Evolutionary conservation across 2,888 invertebrate genomes (phyloP).

Genomic region (Pseudolycoriella hygida): DNA sequence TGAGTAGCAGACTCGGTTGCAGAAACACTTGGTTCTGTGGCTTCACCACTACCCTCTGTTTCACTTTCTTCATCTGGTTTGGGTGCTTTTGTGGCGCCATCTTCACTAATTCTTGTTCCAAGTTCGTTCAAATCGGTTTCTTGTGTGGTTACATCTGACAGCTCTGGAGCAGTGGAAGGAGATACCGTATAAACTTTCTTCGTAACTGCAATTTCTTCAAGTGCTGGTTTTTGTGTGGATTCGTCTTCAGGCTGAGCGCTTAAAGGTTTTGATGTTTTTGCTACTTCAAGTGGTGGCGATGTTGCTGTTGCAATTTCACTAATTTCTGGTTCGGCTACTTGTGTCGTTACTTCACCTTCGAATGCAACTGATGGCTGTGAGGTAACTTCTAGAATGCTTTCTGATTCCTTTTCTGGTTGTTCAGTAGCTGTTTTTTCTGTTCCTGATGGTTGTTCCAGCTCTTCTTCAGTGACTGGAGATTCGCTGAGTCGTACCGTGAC

Average conservation of each 20-base stretch:
- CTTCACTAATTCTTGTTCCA: too few species aligned
- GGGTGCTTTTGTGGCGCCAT: too few species aligned
- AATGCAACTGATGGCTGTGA: background rate
- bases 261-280: background rate
- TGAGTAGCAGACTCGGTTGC: too few species aligned
- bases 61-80: too few species aligned
- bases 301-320: background rate
- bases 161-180: background rate
- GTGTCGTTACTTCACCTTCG: background rate
- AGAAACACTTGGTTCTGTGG: too few species aligned
- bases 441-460: background rate
- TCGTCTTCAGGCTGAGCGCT: conserved; percentile 6
- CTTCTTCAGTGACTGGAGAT: background rate
- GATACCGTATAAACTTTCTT: too few species aligned
- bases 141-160: background rate
- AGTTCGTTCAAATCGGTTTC: too few species aligned
- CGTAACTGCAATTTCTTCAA: background rate
- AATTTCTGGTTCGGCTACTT: background rate
- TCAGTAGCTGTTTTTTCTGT: background rate
- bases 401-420: background rate
- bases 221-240: background rate
- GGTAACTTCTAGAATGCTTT: background rate
- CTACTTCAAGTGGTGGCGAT: background rate
- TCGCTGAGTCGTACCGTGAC: background rate
- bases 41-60: too few species aligned